These are phyloP conservation scores for Xerus rutilus DNA, from an alignment of 2,797 vertebrate species.

Conservation along the genomic window DNA sequence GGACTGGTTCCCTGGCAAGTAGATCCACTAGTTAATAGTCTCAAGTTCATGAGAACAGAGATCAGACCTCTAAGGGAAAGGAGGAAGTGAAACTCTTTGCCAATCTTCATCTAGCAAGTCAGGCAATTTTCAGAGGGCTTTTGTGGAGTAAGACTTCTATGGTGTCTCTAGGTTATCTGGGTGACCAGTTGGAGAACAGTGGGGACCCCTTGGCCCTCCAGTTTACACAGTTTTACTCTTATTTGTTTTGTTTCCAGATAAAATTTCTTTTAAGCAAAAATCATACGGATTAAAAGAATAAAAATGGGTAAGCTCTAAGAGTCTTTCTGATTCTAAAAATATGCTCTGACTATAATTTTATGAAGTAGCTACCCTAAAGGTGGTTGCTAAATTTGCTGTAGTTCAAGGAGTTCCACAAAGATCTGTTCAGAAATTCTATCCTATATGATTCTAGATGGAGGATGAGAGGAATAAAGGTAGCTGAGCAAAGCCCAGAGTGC, in stretches of 20 bases:
- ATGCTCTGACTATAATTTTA: not conserved
- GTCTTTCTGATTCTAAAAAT: conserved; percentile 53
- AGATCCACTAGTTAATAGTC: not conserved
- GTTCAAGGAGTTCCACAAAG: not conserved
- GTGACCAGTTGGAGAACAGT: not conserved
- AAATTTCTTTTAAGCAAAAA: conserved; percentile 28
- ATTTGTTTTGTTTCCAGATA: not conserved
- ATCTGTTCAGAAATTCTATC: conserved; percentile 30
- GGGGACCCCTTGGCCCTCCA: not conserved
- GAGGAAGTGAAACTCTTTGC: not conserved
- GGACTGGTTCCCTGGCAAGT: not conserved
- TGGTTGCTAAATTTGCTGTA: not conserved
- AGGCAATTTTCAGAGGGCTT: not conserved
- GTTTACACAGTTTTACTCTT: not conserved
- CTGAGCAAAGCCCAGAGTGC: not conserved
- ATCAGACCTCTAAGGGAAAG: not conserved
- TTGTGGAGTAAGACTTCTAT: not conserved
- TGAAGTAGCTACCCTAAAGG: not conserved
- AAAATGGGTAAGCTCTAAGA: not conserved
- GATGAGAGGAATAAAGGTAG: not conserved
- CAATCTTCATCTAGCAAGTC: not conserved
- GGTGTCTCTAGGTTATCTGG: not conserved
- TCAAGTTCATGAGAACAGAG: conserved; percentile 13
- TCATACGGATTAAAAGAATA: not conserved
- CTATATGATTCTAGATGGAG: not conserved